phyloP scores from a whole-genome alignment of 2,113 vertebrate species.

The Irena cyanogastra region DNA sequence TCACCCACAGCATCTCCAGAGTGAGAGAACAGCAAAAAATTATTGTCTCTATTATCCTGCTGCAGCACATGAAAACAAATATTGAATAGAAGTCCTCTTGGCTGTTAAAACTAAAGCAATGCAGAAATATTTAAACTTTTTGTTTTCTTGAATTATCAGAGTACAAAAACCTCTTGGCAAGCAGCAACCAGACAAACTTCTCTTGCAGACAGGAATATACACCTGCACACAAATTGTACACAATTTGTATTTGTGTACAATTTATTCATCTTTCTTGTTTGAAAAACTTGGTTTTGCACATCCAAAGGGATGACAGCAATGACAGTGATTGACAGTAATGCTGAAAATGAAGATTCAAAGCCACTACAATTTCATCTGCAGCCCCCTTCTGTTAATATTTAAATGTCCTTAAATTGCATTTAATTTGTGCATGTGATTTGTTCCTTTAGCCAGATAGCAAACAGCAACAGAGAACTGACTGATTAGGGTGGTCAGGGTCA shows the following conservation, averaged over 20 bases:
- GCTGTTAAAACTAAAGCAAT: not conserved
- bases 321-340: not conserved
- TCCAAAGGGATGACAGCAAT: not conserved
- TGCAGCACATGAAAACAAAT: not conserved
- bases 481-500: not conserved
- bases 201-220: not conserved
- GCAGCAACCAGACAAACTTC: not conserved
- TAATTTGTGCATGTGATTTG: not conserved
- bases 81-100: not conserved
- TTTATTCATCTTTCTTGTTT: not conserved
- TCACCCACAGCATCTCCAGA: not conserved
- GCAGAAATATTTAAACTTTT: not conserved
- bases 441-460: not conserved
- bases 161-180: not conserved
- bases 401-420: not conserved
- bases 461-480: not conserved
- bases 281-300: not conserved
- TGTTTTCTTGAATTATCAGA: not conserved
- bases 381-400: not conserved
- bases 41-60: not conserved
- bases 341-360: not conserved
- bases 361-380: not conserved
- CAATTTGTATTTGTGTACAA: not conserved
- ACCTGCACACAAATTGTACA: no score
- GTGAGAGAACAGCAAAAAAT: not conserved